Conservation (phyloP, 2,797 vertebrate species). For the Melanotaenia trifasciata region DNA sequence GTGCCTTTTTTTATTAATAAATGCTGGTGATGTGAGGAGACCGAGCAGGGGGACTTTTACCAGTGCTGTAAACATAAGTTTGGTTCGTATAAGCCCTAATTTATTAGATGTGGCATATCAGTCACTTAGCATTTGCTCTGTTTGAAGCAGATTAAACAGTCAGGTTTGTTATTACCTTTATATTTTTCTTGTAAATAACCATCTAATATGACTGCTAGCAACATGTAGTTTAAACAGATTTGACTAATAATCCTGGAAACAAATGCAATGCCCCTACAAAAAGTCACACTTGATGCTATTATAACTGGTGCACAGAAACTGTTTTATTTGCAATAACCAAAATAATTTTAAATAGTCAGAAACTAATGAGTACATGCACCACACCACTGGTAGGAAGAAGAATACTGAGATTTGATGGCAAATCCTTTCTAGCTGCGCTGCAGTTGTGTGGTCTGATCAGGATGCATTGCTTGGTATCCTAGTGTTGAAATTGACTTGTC, state of each 20-base stretch:
- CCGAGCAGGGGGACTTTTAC: too few species aligned
- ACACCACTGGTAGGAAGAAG: background rate
- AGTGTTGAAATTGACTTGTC: conserved; percentile 47
- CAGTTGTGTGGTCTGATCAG: background rate
- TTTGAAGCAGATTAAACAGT: background rate
- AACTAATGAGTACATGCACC: background rate
- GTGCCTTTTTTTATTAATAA: too few species aligned
- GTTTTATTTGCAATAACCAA: background rate
- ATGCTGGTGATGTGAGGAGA: too few species aligned
- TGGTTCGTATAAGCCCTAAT: too few species aligned
- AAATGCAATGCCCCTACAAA: background rate
- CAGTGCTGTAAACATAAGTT: too few species aligned
- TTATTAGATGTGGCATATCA: too few species aligned
- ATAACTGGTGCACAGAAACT: background rate
- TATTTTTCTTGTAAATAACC: background rate
- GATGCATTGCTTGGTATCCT: conserved; percentile 40
- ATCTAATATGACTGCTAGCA: background rate
- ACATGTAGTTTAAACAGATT: background rate
- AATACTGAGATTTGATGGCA: background rate
- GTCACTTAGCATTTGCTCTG: background rate
- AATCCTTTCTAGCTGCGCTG: conserved; percentile 8
- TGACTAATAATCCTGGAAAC: background rate
- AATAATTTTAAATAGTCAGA: background rate
- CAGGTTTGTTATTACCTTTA: background rate
- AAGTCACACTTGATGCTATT: background rate